Evolutionary conservation across 2,113 vertebrate species (phyloP), one percentile per base, ranked within the genome.

Genomic region (Bubalus kerabau): DNA sequence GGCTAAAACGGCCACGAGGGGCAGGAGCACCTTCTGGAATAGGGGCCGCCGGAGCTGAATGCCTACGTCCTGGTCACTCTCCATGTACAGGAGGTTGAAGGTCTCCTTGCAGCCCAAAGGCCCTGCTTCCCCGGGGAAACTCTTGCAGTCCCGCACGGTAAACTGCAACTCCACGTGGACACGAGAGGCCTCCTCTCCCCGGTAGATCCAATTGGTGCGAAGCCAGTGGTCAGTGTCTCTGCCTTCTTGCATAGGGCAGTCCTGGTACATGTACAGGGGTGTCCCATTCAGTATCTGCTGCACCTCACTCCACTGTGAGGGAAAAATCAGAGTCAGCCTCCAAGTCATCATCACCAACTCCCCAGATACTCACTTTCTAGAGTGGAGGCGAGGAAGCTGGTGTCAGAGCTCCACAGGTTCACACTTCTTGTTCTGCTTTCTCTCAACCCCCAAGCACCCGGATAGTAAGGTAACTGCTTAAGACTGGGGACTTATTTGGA

Each of bases 21-120:
- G 23, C 12, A 46, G 48, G 36, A 90, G 86, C 67, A 99, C 99
- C 99, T 99, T 99, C 83, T 92, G 98, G 98, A 99, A 99, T 59
- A 99, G 95, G 0, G 97, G 98, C 80, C 98, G 98, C 15, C 98
- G 99, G 91, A 99, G 99, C 98, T 99, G 99, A 97, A 99, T 98
- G 78, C 99, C 99, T 0, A 99, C 99, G 10, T 99, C 99, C 96
- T 99, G 98, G 85, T 99, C 98, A 1, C 99, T 99, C 89, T 99
- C 99, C 99, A 99, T 99, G 97, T 98, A 99, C 50, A 98, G 98
- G 50, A 99, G 99, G 90, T 99, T 99, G 98, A 99, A 99, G 64
- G 99, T 99, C 97, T 99, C 99, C 93, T 99, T 99, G 99, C 99
- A 99, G 97, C 98, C 98, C 56, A 98, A 98, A 67, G 98, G 98